Evolutionary conservation across 2,113 vertebrate species (phyloP).

Genomic region (Petaurus breviceps): DNA sequence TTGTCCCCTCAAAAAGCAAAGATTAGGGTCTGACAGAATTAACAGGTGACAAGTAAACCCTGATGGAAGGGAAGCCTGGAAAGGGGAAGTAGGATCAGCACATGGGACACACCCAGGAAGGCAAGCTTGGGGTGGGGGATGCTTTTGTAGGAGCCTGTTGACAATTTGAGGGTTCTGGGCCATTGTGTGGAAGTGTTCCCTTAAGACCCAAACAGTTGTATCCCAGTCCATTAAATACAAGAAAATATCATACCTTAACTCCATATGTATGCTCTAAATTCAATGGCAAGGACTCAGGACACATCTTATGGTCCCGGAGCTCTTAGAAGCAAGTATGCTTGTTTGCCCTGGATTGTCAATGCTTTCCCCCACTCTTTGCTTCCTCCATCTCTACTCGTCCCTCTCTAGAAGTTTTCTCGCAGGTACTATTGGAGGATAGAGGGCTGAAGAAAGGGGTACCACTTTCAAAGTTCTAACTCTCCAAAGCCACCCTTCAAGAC

Average conservation of each 20-base stretch:
- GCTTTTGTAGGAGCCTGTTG: background rate
- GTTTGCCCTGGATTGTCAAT: background rate
- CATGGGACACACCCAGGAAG: background rate
- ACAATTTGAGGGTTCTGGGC: no score
- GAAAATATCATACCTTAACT: background rate
- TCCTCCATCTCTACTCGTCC: background rate
- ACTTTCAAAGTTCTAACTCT: background rate
- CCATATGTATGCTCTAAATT: background rate
- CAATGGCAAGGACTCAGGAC: background rate
- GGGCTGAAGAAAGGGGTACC: background rate
- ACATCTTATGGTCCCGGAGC: background rate
- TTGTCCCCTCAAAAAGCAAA: background rate
- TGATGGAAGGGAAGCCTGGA: background rate
- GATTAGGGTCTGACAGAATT: background rate
- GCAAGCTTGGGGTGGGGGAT: background rate
- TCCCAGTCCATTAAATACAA: background rate
- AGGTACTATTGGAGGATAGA: background rate
- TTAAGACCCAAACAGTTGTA: background rate
- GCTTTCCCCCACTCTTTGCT: background rate
- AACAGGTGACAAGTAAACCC: background rate
- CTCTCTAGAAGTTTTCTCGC: background rate
- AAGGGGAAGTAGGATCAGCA: background rate
- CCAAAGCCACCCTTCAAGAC: background rate
- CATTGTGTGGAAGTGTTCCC: background rate
- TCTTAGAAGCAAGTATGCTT: background rate